These are phyloP conservation scores for Drosophila mettleri DNA, from an alignment of 2,888 invertebrate genomes.

Conservation along the genomic window DNA sequence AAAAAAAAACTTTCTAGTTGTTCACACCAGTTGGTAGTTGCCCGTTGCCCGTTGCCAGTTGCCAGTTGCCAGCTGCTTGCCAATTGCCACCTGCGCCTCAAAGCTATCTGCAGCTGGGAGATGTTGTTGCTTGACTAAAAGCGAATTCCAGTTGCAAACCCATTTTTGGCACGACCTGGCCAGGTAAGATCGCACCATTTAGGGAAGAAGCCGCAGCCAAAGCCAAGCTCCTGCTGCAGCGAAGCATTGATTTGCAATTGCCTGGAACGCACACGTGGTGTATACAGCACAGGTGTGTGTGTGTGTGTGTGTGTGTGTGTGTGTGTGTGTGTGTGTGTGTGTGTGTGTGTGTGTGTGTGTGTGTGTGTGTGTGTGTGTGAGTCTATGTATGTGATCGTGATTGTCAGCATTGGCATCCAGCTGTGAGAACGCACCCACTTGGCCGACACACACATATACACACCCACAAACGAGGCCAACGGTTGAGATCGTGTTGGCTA, in stretches of 20 bases:
- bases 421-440: constrained; percentile 80
- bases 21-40: constrained; percentile 65
- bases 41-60: constrained; percentile 39
- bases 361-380: constrained; percentile 49
- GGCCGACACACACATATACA: constrained; percentile 39
- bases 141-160: constrained; percentile 81
- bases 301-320: constrained; percentile 25
- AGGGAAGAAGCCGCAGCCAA: constrained; percentile 66
- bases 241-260: constrained; percentile 73
- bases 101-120: constrained; percentile 23
- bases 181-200: constrained; percentile 61
- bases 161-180: constrained; percentile 74
- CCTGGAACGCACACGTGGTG: constrained; percentile 77
- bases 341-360: constrained; percentile 49
- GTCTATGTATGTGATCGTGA: constrained; percentile 51
- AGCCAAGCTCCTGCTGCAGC: constrained; percentile 29
- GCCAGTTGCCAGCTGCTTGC: constrained; percentile 55
- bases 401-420: constrained; percentile 69
- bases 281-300: constrained; percentile 55
- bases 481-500: constrained; percentile 57
- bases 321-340: constrained; percentile 31
- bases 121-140: constrained; percentile 62
- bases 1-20: constrained; percentile 72
- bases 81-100: constrained; percentile 73
- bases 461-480: constrained; percentile 66